Base-by-base conservation (phyloP, 1,140 invertebrate genomes). In the Pinna nobilis region DNA sequence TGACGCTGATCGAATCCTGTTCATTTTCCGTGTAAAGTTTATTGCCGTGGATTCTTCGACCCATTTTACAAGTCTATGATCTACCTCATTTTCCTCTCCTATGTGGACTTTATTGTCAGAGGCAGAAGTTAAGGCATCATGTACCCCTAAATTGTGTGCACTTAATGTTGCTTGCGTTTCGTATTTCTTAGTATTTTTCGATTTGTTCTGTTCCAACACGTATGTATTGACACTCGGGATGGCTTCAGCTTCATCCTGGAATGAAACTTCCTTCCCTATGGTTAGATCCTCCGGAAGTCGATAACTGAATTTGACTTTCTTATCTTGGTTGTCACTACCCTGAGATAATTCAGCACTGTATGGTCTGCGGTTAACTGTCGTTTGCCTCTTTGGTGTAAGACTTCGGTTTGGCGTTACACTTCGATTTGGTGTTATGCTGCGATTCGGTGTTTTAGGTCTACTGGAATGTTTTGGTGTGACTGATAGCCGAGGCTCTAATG, bases 141-240 rank as follows among this genome's bases (percentile, higher is more conserved):
- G 70, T 11, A 72, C 70, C 7, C 49, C 70, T 1, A 72, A 11
- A 37, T 72, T 72, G 47, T 72, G 70, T 4, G 37, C 28, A 25
- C 61, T 72, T 9, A 72, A 51, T 13, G 61, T 64, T 25, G 70
- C 61, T 23, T 55, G 70, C 6, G 59, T 44, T 64, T 55, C 4
- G n/a, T 72, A 50, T 33, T 57, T 65, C 44, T 35, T 25, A 41
- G 32, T 25, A n/a, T 41, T 7, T 49, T 72, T 72, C 15, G 50
- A 50, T 49, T 72, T 64, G 32, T 25, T 37, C 49, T 65, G 50
- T 59, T 72, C 70, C 2, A 72, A 49, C 23, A 65, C 61, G 20
- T 72, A 72, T 15, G 70, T 72, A 20, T 65, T 71, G 1, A 71
- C 70, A 49, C 50, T 72, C 2, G 70, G 59, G n/a, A 72, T 53